Percentiles rank a stretch among this genome's conserved stretches.
Evolutionary conservation across 2,797 vertebrate species (phyloP).

Genomic region (Alauda arvensis): DNA sequence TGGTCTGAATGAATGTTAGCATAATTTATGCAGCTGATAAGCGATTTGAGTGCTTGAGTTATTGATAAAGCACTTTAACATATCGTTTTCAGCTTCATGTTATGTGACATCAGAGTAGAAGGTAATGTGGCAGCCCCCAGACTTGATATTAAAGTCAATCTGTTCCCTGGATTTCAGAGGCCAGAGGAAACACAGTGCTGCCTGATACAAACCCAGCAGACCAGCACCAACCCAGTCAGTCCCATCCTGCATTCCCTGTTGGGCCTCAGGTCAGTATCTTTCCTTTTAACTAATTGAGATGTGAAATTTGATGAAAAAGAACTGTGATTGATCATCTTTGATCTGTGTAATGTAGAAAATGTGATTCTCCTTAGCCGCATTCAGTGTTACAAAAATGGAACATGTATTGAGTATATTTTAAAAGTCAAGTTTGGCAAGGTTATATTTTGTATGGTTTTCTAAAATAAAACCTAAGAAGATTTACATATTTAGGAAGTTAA

Average conservation of each 20-base stretch:
- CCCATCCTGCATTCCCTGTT: conserved; percentile 86
- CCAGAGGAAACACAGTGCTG: conserved; percentile 84
- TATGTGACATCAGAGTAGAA: conserved; percentile 69
- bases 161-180: conserved; percentile 80
- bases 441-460: conserved; percentile 2
- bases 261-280: conserved; percentile 89
- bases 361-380: neutral
- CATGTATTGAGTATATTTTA: neutral
- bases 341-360: conserved; percentile 27
- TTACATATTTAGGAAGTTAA: conserved; percentile 37
- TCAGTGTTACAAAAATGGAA: neutral
- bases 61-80: conserved; percentile 86
- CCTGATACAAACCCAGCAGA: conserved; percentile 87
- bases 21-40: conserved; percentile 83
- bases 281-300: neutral
- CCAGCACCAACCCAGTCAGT: conserved; percentile 85
- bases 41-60: conserved; percentile 73
- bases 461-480: conserved; percentile 47
- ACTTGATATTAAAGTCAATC: conserved; percentile 63
- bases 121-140: conserved; percentile 48
- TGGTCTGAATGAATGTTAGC: conserved; percentile 67
- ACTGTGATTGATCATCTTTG: conserved; percentile 24
- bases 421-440: neutral
- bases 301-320: neutral
- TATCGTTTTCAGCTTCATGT: conserved; percentile 73